Base-by-base conservation (phyloP, 2,888 invertebrate genomes). In the Eupeodes latifasciatus region DNA sequence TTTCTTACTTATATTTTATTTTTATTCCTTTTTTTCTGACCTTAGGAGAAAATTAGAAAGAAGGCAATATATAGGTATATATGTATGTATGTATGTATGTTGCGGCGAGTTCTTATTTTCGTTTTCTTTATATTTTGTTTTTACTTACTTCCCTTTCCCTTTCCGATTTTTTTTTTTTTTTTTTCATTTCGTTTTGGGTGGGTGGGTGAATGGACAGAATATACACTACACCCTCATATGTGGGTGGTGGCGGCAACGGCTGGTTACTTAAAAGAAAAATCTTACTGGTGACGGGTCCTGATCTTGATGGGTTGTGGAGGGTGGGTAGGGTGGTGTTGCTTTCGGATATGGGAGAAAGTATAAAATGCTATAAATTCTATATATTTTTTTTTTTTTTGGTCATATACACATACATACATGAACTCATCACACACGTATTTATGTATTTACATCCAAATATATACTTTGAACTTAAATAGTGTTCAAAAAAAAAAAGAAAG, bases 41-140 rank as follows among this genome's bases (percentile, higher is more conserved):
- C 80, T 92, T 91, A 92, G 91, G 91, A 91, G 90, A 91, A 92
- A 91, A 92, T 91, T 92, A 91, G 91, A 81, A 85, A 85, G 84
- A 91, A 91, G 91, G 90, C 90, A 90, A 27, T 27, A 19, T 19
- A 2, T 7, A 36, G n/a, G 7, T 40, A 40, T 40, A 4, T 40
- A 6, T 7, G 4, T 40, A 4, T 40, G 40, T 40, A 89, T 89
- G 89, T 85, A 80, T 89, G 85, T 81, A 34, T 77, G 36, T 4
- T 61, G 27, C 27, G 27, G 47, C 19, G 36, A 67, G 67, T 67
- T 12, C 71, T 69, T 69, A 69, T 69, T 69, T 53, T 40, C 40
- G 14, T 55, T 71, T 62, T 71, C 14, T 53, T 36, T 53, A 40
- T 53, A 55, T 55, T 72, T 59, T 55, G 66, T 47, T 79, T 59